phyloP scores from a whole-genome alignment of 2,888 invertebrate genomes.

The Drosophila buzzatii region DNA sequence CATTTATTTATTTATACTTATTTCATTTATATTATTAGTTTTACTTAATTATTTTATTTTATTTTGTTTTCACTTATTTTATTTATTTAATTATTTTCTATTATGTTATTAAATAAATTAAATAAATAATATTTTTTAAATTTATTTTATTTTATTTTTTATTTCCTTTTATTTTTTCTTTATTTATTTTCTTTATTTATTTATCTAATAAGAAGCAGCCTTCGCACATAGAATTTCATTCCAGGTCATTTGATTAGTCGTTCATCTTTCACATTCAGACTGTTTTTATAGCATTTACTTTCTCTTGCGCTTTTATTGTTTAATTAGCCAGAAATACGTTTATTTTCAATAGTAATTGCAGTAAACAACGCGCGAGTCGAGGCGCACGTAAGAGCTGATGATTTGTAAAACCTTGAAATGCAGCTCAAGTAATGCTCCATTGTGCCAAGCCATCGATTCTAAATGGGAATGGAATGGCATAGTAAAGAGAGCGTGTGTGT shows the following conservation, averaged over 20 bases:
- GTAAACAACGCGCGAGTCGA: conserved; percentile 68
- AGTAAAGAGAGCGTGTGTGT: background rate
- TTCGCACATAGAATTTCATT: background rate
- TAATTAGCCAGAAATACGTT: conserved; percentile 81
- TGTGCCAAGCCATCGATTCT: conserved; percentile 46
- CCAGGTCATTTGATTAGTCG: background rate
- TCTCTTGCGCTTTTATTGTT: conserved; percentile 71
- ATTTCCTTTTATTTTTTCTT: too few species aligned
- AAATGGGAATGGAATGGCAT: conserved; percentile 31
- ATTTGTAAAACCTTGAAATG: conserved; percentile 73
- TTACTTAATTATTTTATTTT: too few species aligned
- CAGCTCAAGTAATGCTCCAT: conserved; percentile 50
- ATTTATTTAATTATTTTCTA: too few species aligned
- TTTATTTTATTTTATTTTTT: too few species aligned
- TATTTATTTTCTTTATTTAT: too few species aligned
- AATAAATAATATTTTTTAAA: too few species aligned
- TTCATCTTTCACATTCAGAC: background rate
- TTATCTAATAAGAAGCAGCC: background rate
- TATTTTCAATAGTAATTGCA: conserved; percentile 77
- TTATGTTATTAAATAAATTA: too few species aligned
- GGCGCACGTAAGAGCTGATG: conserved; percentile 51
- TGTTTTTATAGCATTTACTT: conserved; percentile 54
- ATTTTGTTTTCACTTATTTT: too few species aligned
- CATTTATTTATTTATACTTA: too few species aligned
- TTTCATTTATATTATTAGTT: too few species aligned